Evolutionary conservation across 2,888 invertebrate genomes (phyloP), one percentile per base, ranked within the genome.

Genomic region (Megaustenia siamemsis): DNA sequence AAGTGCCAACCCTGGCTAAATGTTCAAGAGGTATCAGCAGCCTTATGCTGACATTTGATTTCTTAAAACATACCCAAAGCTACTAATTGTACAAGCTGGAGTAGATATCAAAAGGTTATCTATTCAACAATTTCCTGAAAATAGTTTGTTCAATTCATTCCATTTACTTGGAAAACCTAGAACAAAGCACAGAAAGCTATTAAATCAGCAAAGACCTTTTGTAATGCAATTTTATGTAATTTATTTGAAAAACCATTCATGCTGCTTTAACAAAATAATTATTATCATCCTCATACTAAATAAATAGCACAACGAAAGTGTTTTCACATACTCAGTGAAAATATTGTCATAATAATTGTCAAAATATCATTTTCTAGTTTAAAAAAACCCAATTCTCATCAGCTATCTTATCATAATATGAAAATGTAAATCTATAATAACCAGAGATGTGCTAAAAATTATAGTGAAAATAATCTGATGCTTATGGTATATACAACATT

Each of bases 341-440:
- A 12, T 63, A 63, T 5, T 2, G 32, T 63, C 12, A 8, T 3
- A 32, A 32, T 28, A 1, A 12, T 3, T 1, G 28, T 32, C 32
- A 12, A 63, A 6, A 18, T 10, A 32, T 32, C 12, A 63, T 63
- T 63, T 32, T 8, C 1, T 10, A 63, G 63, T 63, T 63, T 32
- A 32, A 12, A 63, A 10, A 60, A 21, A 21, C 60, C 12, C 15
- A 15, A 63, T 63, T 63, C n/a, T n/a, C n/a, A n/a, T n/a, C 63
- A 63, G 32, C 63, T 63, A 6, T 32, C 3, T 21, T 63, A n/a
- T 43, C n/a, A 45, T 40, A 45, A 45, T 71, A 43, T 71, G 24
- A 69, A 69, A 69, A 66, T 15, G 66, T 66, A 66, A 1, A 71
- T n/a, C 2, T n/a, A n/a, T 71, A 71, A 43, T 43, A 71, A 71